Percentiles rank a stretch among this genome's conserved stretches.
phyloP scores from a whole-genome alignment of 23 tunicate species.

The Phallusia fumigata region DNA sequence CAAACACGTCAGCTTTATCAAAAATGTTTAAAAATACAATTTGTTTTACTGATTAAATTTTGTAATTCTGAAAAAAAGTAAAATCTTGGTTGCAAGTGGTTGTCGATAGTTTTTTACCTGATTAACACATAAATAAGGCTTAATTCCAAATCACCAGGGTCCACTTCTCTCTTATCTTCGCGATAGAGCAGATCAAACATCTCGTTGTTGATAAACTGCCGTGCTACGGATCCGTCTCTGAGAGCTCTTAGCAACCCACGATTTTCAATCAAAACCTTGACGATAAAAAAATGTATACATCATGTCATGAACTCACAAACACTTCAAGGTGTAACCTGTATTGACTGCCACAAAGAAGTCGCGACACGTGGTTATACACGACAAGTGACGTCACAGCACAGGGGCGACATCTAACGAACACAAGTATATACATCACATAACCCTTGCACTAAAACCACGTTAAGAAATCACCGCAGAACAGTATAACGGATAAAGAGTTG shows the following conservation, averaged over 20 bases:
- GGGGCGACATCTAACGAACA: too few species aligned
- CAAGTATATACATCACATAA: too few species aligned
- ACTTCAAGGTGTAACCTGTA: too few species aligned
- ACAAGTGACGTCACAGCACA: too few species aligned
- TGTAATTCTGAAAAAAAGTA: background rate
- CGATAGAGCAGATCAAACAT: conserved; percentile 71
- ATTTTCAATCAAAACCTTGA: conserved; percentile 47
- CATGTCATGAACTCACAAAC: too few species aligned
- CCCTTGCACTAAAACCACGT: too few species aligned
- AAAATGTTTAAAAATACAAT: background rate
- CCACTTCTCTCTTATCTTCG: conserved; percentile 18
- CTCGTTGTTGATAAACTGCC: conserved; percentile 37
- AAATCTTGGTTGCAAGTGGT: background rate
- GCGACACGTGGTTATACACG: too few species aligned
- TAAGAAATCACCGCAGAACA: too few species aligned
- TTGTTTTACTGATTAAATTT: too few species aligned
- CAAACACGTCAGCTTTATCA: background rate
- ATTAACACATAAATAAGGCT: conserved; percentile 43
- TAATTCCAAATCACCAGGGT: conserved; percentile 49
- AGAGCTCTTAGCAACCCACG: conserved; percentile 15
- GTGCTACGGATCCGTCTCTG: background rate
- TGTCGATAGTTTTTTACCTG: conserved; percentile 30
- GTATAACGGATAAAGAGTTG: too few species aligned
- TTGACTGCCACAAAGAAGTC: too few species aligned
- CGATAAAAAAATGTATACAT: too few species aligned